A percentile compares a stretch with the other conserved stretches of the same genome.
Conservation (phyloP, 1,140 invertebrate species). For the Hycleus cichorii region DNA sequence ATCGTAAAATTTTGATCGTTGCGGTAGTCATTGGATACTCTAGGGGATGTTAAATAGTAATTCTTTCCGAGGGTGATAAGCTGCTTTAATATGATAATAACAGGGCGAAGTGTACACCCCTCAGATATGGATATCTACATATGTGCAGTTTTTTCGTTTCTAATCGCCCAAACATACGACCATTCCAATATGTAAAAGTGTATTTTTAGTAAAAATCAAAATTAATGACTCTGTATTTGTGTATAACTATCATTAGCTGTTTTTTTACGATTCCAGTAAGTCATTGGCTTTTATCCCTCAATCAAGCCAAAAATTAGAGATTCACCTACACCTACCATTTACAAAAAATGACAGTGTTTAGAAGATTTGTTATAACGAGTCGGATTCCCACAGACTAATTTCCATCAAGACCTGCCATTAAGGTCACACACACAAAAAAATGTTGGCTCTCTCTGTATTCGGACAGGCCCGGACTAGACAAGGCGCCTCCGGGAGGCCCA, state of each 20-base stretch:
- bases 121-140: conserved; percentile 8
- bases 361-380: conserved; percentile 13
- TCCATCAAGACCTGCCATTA: conserved; percentile 14
- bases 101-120: conserved; percentile 1
- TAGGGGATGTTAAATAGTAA: no score
- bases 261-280: conserved; percentile 1
- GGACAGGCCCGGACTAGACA: no score
- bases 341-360: conserved; percentile 19
- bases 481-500: no score
- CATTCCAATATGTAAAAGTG: not conserved
- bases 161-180: not conserved
- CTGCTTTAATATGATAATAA: conserved; percentile 10
- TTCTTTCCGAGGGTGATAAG: conserved; percentile 1
- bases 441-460: no score
- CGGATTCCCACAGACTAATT: conserved; percentile 15
- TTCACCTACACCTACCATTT: conserved; percentile 6
- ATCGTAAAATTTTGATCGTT: not conserved
- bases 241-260: not conserved
- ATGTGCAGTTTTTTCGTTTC: conserved; percentile 5
- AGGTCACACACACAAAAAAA: conserved; percentile 1
- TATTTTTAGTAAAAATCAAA: not conserved
- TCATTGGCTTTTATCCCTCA: conserved; percentile 1
- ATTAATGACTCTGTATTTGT: no score
- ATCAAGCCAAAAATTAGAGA: conserved; percentile 7
- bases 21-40: no score